Evolutionary conservation across 2,888 invertebrate genomes (phyloP).

Genomic region (Eristalis pertinax): DNA sequence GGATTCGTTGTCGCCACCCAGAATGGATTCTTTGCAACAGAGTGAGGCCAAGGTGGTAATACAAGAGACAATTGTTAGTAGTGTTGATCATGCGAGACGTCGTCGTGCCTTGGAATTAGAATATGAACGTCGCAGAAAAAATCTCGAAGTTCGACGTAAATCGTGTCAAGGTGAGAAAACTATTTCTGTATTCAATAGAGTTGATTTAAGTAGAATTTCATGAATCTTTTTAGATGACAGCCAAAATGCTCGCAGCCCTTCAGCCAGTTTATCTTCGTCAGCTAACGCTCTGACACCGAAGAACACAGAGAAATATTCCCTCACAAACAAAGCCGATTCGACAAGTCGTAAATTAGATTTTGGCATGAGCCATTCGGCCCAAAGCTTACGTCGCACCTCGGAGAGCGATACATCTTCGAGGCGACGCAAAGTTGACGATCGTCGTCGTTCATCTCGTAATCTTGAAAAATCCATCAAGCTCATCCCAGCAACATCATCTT

Average conservation of each 20-base stretch:
- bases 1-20: slow-evolving; percentile 82
- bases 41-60: slow-evolving; percentile 79
- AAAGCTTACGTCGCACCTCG: slow-evolving; percentile 80
- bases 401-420: slow-evolving; percentile 80
- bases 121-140: slow-evolving; percentile 80
- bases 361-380: slow-evolving; percentile 80
- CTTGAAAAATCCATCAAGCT: slow-evolving; percentile 80
- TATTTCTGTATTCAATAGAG: not conserved
- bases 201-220: not conserved
- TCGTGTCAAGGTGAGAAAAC: slow-evolving; percentile 79
- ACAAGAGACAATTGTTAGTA: slow-evolving; percentile 79
- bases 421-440: slow-evolving; percentile 79
- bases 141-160: slow-evolving; percentile 79
- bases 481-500: slow-evolving; percentile 80
- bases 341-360: slow-evolving; percentile 80
- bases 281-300: slow-evolving; percentile 79
- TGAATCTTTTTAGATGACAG: slow-evolving; percentile 62
- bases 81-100: slow-evolving; percentile 80
- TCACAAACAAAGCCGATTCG: slow-evolving; percentile 73
- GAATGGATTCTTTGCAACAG: slow-evolving; percentile 80
- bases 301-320: slow-evolving; percentile 74
- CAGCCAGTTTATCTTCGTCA: slow-evolving; percentile 77
- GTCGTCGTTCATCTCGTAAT: slow-evolving; percentile 80
- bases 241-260: slow-evolving; percentile 75
- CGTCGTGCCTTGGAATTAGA: slow-evolving; percentile 80